Base-by-base conservation (phyloP, 2,113 vertebrate species). In the Oncorhynchus tshawytscha region DNA sequence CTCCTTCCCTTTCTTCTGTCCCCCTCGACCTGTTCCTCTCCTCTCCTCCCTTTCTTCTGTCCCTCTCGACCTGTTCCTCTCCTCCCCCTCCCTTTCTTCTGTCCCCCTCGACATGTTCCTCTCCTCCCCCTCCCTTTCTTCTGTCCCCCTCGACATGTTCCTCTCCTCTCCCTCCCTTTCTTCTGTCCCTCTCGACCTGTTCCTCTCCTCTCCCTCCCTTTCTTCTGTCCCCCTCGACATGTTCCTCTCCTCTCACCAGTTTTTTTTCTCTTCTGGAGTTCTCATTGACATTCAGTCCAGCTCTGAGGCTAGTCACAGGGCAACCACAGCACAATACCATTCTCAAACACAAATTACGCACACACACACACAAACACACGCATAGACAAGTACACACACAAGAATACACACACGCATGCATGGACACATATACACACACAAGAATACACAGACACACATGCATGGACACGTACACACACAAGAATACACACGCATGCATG, bases 241-340 rank as follows among this genome's bases (percentile, higher is more conserved):
- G 5, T 34, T 39, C 34, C 49, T 51, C 13, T 51, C 15, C 20
- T n/a, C 59, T 62, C 59, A 62, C 59, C 59, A 24, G 54, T 16
- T 57, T 57, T 57, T 20, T 5, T 24, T 24, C 59, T 22, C 59
- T 22, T 24, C n/a, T 22, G n/a, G 59, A 62, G 59, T 11, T 62
- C n/a, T 22, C 18, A 67, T 67, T 67, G 25, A 31, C 66, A 67
- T 67, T 67, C 66, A 67, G 13, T 16, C 13, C 27, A 31, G 27
- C 66, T 67, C 66, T 67, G 66, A 18, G 66, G 66, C 66, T 67
- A 67, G 66, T 67, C 66, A 8, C 66, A 67, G 66, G 66, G 66
- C 5, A 31, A 67, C 66, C 66, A 67, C 27, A 67, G 66, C 66
- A 67, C 29, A 67, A 67, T 25, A 67, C 25, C 27, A 67, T 25